Conservation (phyloP, 2,888 invertebrate species). For the Epinotia bilunana region DNA sequence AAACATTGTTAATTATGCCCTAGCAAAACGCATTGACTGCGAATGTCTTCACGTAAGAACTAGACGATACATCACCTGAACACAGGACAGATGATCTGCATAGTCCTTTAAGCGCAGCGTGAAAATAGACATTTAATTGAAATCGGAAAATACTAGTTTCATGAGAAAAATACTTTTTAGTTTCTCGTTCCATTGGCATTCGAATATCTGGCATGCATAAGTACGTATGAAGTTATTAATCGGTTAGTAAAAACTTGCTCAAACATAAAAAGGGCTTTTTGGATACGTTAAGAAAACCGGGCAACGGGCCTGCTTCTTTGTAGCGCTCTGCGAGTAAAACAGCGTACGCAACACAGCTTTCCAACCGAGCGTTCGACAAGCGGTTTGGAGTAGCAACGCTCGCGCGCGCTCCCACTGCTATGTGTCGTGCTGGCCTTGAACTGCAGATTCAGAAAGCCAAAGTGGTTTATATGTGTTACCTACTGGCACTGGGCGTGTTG, state of each 20-base stretch:
- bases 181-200: not conserved
- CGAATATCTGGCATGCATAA: not conserved
- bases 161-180: not conserved
- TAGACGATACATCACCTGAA: conserved; percentile 85
- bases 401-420: not conserved
- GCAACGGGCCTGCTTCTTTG: too few relatives aligned
- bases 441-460: not conserved
- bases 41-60: conserved; percentile 20
- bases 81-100: conserved; percentile 90
- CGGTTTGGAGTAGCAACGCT: too few relatives aligned
- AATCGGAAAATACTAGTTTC: not conserved
- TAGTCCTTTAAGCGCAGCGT: conserved; percentile 84
- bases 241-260: not conserved
- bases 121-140: conserved; percentile 50
- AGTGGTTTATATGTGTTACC: conserved; percentile 56
- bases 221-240: not conserved
- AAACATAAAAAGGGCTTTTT: not conserved
- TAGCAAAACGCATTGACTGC: conserved; percentile 26
- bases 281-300: too few relatives aligned
- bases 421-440: not conserved
- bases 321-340: not conserved
- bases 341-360: not conserved
- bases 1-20: conserved; percentile 32
- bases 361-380: too few relatives aligned
- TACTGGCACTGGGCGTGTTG: conserved; percentile 97